A percentile compares a stretch with the other conserved stretches of the same genome.
Evolutionary conservation across 2,888 invertebrate species (phyloP).

Genomic region (Scrobipalpa costella): DNA sequence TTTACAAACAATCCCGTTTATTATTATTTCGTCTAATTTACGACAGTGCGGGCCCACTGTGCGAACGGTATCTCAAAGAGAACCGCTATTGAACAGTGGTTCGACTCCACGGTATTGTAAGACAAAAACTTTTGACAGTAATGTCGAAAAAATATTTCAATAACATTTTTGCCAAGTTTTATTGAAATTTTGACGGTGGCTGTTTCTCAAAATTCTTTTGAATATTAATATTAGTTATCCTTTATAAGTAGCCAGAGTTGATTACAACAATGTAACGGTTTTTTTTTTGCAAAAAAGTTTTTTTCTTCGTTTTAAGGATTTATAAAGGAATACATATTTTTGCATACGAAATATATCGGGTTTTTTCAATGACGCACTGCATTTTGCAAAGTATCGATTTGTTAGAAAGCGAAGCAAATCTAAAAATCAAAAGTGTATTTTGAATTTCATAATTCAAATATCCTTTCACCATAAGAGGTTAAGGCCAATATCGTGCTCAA

Average conservation of each 20-base stretch:
- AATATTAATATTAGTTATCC: slow-evolving; percentile 49
- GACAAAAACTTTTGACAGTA: slow-evolving; percentile 51
- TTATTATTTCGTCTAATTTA: slow-evolving; percentile 66
- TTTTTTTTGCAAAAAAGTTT: background rate
- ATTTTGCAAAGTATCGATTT: background rate
- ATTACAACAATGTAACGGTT: slow-evolving; percentile 45
- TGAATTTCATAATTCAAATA: too few species aligned
- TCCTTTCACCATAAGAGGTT: too few species aligned
- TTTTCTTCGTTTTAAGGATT: background rate
- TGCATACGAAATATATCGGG: background rate
- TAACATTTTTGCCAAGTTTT: slow-evolving; percentile 57
- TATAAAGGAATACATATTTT: background rate
- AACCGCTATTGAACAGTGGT: slow-evolving; percentile 58
- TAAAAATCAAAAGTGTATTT: too few species aligned
- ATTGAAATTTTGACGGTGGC: slow-evolving; percentile 68
- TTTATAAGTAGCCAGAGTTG: slow-evolving; percentile 60
- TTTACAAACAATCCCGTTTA: slow-evolving; percentile 75
- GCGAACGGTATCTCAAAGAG: slow-evolving; percentile 54
- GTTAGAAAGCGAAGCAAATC: too few species aligned
- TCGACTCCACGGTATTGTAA: slow-evolving; percentile 31
- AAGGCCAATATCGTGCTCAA: too few species aligned
- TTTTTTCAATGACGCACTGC: background rate
- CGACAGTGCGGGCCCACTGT: slow-evolving; percentile 65
- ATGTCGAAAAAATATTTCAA: slow-evolving; percentile 66
- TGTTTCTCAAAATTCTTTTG: slow-evolving; percentile 57